Conservation (phyloP, 1,140 invertebrate species). For the Diabrotica virgifera region DNA sequence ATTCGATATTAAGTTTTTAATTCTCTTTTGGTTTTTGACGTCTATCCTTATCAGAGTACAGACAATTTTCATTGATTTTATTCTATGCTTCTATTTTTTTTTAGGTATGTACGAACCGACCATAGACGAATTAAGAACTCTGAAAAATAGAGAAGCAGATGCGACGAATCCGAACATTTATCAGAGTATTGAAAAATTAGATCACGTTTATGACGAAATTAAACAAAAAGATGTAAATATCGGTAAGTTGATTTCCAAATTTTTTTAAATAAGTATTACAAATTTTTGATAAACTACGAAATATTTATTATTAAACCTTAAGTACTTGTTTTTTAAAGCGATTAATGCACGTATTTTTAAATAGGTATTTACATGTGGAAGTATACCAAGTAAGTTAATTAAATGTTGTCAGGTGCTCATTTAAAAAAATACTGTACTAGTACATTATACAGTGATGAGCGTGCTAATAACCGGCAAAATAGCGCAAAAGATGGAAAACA, state of each 20-base stretch:
- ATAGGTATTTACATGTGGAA: constrained; percentile 1
- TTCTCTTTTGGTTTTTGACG: background rate
- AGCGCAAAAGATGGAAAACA: too few species aligned
- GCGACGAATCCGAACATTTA: constrained; percentile 83
- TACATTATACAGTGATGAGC: too few species aligned
- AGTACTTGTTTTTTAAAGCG: too few species aligned
- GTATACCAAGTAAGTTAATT: background rate
- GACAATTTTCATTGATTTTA: background rate
- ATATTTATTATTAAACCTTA: too few species aligned
- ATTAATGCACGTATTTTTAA: background rate
- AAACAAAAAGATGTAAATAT: constrained; percentile 68
- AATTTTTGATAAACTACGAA: too few species aligned
- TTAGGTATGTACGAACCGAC: constrained; percentile 28
- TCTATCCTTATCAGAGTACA: background rate
- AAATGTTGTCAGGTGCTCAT: too few species aligned
- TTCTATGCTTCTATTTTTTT: background rate
- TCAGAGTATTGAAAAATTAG: constrained; percentile 68
- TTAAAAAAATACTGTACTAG: too few species aligned
- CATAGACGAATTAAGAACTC: constrained; percentile 46
- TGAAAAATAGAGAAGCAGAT: constrained; percentile 82
- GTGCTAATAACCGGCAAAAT: too few species aligned
- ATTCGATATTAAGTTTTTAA: background rate
- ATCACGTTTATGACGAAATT: constrained; percentile 90
- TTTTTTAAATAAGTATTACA: too few species aligned
- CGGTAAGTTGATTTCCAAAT: background rate